Percentiles rank a stretch among this genome's conserved stretches.
phyloP scores from a whole-genome alignment of 2,797 vertebrate genomes.

The Gallirallus australis region DNA sequence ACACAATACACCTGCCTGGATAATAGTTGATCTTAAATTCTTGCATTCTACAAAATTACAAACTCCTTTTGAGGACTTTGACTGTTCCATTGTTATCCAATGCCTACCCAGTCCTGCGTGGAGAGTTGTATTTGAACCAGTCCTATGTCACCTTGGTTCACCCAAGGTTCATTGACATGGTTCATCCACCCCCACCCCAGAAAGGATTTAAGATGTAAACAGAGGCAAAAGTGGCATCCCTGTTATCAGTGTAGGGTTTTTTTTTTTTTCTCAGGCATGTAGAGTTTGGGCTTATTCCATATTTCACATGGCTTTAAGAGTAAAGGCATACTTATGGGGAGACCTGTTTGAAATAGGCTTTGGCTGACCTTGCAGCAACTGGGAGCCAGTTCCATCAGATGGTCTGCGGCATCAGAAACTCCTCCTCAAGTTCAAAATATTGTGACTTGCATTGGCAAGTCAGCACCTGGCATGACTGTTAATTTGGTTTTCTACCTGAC shows the following conservation, averaged over 20 bases:
- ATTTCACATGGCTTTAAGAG: background rate
- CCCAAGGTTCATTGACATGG: background rate
- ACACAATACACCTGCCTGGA: background rate
- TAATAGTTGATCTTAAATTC: background rate
- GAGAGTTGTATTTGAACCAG: background rate
- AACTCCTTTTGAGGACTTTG: background rate
- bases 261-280: background rate
- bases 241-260: background rate
- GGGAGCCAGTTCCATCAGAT: background rate
- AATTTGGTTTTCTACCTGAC: background rate
- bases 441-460: background rate
- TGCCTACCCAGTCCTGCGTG: background rate
- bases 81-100: background rate
- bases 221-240: background rate
- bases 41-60: background rate
- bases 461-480: background rate
- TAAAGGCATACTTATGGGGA: background rate
- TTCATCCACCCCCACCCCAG: background rate
- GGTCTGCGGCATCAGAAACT: background rate
- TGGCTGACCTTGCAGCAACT: background rate
- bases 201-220: background rate
- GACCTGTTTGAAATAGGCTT: background rate
- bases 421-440: background rate
- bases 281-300: background rate
- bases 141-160: background rate